phyloP scores from a whole-genome alignment of 2,797 vertebrate species.

The Poecile montanus region DNA sequence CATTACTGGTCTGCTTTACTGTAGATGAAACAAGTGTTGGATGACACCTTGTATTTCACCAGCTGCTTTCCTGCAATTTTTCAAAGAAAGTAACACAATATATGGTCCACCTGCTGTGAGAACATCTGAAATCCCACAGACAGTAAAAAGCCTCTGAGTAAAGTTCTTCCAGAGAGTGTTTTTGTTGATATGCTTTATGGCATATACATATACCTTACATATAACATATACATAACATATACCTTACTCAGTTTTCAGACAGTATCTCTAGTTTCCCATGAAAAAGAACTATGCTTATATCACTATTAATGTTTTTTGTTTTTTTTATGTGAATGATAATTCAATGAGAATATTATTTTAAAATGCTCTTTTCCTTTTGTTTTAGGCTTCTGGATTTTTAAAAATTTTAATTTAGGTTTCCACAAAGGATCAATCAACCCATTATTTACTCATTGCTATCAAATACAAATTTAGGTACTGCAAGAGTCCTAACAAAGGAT shows the following conservation, averaged over 20 bases:
- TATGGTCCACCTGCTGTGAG: slow-evolving; percentile 35
- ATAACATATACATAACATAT: background rate
- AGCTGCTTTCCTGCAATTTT: slow-evolving; percentile 37
- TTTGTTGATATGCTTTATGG: background rate
- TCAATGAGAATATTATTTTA: background rate
- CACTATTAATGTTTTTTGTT: background rate
- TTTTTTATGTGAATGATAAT: background rate
- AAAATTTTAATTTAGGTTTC: background rate
- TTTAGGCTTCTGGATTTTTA: background rate
- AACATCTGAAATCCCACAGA: slow-evolving; percentile 49
- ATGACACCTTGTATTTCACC: slow-evolving; percentile 53
- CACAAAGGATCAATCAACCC: background rate
- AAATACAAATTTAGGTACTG: background rate
- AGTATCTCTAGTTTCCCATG: background rate
- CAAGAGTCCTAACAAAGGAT: background rate
- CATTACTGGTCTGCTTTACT: slow-evolving; percentile 29
- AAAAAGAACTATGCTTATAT: background rate
- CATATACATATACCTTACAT: background rate
- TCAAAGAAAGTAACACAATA: slow-evolving; percentile 38
- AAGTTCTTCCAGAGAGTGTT: slow-evolving; percentile 28
- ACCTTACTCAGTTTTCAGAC: background rate
- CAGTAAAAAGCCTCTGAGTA: slow-evolving; percentile 21
- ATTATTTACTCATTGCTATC: background rate
- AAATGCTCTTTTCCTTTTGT: background rate
- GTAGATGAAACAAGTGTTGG: slow-evolving; percentile 11